phyloP scores from a whole-genome alignment of 2,888 invertebrate species.

The Eubasilissa splendida region DNA sequence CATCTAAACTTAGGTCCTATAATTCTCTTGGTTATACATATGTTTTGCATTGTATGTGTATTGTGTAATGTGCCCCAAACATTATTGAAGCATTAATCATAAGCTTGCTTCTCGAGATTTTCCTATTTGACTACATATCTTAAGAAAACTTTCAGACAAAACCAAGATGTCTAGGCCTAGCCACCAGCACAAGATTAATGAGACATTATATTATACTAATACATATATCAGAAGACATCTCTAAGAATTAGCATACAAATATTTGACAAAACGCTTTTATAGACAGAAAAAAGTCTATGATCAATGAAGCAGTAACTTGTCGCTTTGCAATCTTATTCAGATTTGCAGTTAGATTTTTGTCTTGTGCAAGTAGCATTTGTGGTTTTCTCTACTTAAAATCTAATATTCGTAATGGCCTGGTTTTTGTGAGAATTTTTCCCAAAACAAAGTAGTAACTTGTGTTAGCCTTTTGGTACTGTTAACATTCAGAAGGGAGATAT shows the following conservation, averaged over 20 bases:
- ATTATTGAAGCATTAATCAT: neutral
- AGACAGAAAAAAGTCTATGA: neutral
- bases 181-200: conserved; percentile 11
- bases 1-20: conserved; percentile 55
- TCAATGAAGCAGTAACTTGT: neutral
- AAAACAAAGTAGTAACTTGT: too few species aligned
- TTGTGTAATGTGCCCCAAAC: conserved; percentile 6
- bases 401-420: neutral
- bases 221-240: conserved; percentile 19
- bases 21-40: conserved; percentile 7
- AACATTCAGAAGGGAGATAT: neutral
- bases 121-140: conserved; percentile 25
- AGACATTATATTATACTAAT: conserved; percentile 16
- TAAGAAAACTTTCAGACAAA: conserved; percentile 26
- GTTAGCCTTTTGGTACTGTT: too few species aligned
- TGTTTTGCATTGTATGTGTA: neutral
- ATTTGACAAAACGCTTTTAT: neutral
- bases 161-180: conserved; percentile 26
- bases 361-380: conserved; percentile 18
- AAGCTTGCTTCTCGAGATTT: neutral
- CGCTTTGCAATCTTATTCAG: neutral
- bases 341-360: neutral
- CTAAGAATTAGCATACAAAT: neutral
- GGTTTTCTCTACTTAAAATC: conserved; percentile 13
- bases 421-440: too few species aligned